Percentiles rank a stretch among this genome's conserved stretches.
These are phyloP conservation scores for Galleria mellonella DNA, from an alignment of 1,140 invertebrate genomes.

Conservation along the genomic window DNA sequence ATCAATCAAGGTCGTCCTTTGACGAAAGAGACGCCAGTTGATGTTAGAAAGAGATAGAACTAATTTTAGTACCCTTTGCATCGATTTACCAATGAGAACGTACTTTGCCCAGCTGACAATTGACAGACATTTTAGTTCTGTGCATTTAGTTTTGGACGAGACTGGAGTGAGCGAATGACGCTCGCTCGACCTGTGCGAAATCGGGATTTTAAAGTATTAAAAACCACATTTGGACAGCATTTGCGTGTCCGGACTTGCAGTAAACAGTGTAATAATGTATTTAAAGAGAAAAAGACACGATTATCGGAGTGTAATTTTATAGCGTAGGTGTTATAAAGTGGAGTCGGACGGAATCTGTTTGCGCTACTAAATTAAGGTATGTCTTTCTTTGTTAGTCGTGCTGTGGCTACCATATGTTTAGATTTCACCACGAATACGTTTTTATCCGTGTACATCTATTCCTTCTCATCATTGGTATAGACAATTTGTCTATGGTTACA, in stretches of 20 bases:
- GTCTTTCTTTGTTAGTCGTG: constrained; percentile 27
- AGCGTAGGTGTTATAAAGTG: constrained; percentile 54
- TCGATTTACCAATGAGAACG: constrained; percentile 66
- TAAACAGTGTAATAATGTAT: constrained; percentile 70
- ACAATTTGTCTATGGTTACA: constrained; percentile 23
- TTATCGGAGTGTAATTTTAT: constrained; percentile 69
- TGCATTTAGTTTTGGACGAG: too few relatives aligned
- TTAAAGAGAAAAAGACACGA: constrained; percentile 69
- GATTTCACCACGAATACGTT: constrained; percentile 15
- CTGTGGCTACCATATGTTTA: constrained; percentile 43
- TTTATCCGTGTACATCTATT: neutral
- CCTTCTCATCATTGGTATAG: constrained; percentile 25
- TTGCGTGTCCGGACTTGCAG: constrained; percentile 46
- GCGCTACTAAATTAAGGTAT: constrained; percentile 37
- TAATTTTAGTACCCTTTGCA: constrained; percentile 45
- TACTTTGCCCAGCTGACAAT: constrained; percentile 45
- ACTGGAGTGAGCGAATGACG: constrained; percentile 32
- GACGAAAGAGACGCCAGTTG: constrained; percentile 30
- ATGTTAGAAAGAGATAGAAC: constrained; percentile 25
- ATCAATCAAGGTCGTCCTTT: constrained; percentile 31
- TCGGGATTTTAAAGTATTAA: constrained; percentile 14
- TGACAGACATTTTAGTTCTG: constrained; percentile 48
- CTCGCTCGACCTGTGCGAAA: constrained; percentile 24
- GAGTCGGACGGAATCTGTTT: constrained; percentile 52
- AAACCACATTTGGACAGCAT: constrained; percentile 45